Percentiles rank a stretch among this genome's conserved stretches.
Conservation (phyloP, 1,140 invertebrate species). For the Drosophila micromelanica region DNA sequence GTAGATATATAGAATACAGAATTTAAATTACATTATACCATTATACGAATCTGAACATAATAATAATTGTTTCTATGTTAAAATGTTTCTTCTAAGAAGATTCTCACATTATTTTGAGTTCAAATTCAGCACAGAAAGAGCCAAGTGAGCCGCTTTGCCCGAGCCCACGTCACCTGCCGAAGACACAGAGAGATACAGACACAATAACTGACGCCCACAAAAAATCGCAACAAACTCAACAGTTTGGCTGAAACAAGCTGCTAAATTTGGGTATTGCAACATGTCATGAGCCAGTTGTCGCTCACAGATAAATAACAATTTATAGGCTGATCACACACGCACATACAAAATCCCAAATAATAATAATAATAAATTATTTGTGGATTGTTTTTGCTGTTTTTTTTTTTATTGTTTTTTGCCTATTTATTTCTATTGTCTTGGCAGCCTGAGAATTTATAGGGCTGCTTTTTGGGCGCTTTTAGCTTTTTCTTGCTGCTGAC, state of each 20-base stretch:
- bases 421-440: slow-evolving; percentile 15
- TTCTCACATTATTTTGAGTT: slow-evolving; percentile 7
- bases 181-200: slow-evolving; percentile 45
- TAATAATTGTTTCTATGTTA: too few relatives aligned
- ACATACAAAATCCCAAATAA: slow-evolving; percentile 17
- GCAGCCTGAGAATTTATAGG: slow-evolving; percentile 30
- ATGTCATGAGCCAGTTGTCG: slow-evolving; percentile 47
- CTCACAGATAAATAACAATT: slow-evolving; percentile 55
- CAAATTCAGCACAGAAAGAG: neutral
- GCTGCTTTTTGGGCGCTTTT: slow-evolving; percentile 4
- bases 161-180: too few relatives aligned
- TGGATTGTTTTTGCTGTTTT: slow-evolving; percentile 34
- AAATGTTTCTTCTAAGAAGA: neutral
- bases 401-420: slow-evolving; percentile 11
- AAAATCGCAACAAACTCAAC: slow-evolving; percentile 8
- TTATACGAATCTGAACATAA: too few relatives aligned
- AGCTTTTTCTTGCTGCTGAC: neutral
- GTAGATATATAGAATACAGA: too few relatives aligned
- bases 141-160: slow-evolving; percentile 5
- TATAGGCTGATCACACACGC: slow-evolving; percentile 51
- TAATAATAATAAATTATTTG: slow-evolving; percentile 61
- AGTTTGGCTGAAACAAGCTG: slow-evolving; percentile 57
- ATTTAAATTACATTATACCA: too few relatives aligned
- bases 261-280: slow-evolving; percentile 56
- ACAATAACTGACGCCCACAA: slow-evolving; percentile 40